Percentiles rank a stretch among this genome's conserved stretches.
phyloP scores from a whole-genome alignment of 2,888 invertebrate genomes.

The Dorcus parallelipipedus region DNA sequence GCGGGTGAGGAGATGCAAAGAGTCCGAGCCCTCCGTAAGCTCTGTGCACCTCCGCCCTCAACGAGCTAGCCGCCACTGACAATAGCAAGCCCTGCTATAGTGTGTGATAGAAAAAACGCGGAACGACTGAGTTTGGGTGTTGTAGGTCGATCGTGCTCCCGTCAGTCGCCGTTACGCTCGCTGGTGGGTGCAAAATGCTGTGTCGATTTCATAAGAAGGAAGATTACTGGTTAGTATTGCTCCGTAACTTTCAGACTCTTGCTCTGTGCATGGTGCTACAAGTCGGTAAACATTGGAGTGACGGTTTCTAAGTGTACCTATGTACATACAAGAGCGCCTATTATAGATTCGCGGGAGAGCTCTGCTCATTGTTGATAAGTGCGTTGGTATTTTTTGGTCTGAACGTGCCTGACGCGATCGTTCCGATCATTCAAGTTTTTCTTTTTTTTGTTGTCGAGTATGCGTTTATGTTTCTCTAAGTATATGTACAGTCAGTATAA shows the following conservation, averaged over 20 bases:
- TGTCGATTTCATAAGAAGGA: conserved; percentile 41
- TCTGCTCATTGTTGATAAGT: conserved; percentile 10
- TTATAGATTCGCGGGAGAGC: conserved; percentile 10
- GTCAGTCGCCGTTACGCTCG: conserved; percentile 33
- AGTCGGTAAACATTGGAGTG: conserved; percentile 42
- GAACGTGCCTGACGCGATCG: conserved; percentile 25
- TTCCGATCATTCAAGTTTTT: conserved; percentile 20
- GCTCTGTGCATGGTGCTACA: conserved; percentile 46
- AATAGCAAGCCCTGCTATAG: conserved; percentile 39
- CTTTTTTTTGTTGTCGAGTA: conserved; percentile 22
- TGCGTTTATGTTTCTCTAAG: conserved; percentile 36
- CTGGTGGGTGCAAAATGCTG: conserved; percentile 24
- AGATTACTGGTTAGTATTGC: conserved; percentile 39
- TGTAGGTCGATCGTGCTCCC: conserved; percentile 25
- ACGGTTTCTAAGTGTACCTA: conserved; percentile 35
- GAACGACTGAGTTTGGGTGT: conserved; percentile 16
- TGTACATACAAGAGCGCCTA: conserved; percentile 33
- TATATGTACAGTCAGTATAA: conserved; percentile 42
- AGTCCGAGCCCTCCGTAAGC: conserved; percentile 32
- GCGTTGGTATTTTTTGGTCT: conserved; percentile 17
- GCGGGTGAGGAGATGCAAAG: conserved; percentile 37
- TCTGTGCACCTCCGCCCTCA: conserved; percentile 36
- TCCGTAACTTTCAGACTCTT: conserved; percentile 44
- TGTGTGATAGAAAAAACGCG: conserved; percentile 26
- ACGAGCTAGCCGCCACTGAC: conserved; percentile 47